Base-by-base conservation (phyloP, 2,113 vertebrate genomes). In the Ploceus nigricollis region DNA sequence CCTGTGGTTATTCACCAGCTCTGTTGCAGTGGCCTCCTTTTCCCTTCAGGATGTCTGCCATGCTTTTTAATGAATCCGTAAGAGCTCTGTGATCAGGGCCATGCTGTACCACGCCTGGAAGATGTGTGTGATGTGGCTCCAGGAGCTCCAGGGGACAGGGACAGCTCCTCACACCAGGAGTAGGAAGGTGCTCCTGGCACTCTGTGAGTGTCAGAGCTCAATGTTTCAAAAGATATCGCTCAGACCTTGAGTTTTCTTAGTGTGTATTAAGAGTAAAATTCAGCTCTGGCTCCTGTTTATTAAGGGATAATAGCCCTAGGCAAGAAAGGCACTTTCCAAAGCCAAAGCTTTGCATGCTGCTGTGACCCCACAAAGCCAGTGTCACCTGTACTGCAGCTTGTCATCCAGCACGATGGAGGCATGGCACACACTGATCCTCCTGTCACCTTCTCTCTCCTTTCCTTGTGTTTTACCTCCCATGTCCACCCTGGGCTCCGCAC, bases 1-100 rank as follows among this genome's bases (percentile, higher is more conserved):
- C 75, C 76, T 75, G 44, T 89, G 94, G 73, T 94, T 88, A 71
- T 91, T 94, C 96, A 71, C 90, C 89, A 56, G 78, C 78, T 79
- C 44, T 78, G 87, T 84, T 68, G 75, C 94, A 72, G 82, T 69
- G 79, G 47, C 82, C 78, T 93, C 84, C 86, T 77, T 37, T 94
- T 81, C 1, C 2, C 79, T 94, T 66, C 19, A n/a, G 94, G 83
- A 76, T 92, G 58, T 78, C 82, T 85, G 75, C 44, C 6, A 2
- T 92, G 77, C 72, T 92, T 73, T 87, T n/a, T 64, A 45, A 64
- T 39, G 77, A 39, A 12, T 15, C 68, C 0, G 0, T 31, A 1
- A 25, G 72, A 37, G 50, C 51, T 37, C 25, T 90, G 53, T 15
- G 35, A 16, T 31, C 5, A 4, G 69, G 22, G 73, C 80, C 54